Evolutionary conservation across 2,888 invertebrate genomes (phyloP), one percentile per base, ranked within the genome.

Genomic region (Drosophila recens): DNA sequence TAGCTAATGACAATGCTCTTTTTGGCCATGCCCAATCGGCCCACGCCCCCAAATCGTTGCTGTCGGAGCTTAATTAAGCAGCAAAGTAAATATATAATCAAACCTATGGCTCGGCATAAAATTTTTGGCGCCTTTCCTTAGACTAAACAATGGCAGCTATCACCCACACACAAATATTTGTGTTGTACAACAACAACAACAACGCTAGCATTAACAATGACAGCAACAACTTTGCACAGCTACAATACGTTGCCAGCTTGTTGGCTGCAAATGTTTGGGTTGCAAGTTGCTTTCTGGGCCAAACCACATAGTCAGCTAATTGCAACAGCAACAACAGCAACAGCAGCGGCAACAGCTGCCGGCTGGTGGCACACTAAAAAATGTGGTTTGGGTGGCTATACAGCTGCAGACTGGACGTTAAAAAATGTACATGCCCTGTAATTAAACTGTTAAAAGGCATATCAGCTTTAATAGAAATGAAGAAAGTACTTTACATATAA

Each of bases 281-380:
- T 68, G 68, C 82, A 82, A 86, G 80, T 84, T 72, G 82, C 67
- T 85, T 85, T 85, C 74, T 85, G 88, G 88, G 88, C 83, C 88
- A 85, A 88, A 78, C 84, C 84, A 68, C 88, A 85, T 85, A 85
- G 83, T 40, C 88, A 74, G 62, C 89, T 85, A 85, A 85, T 84
- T 84, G 88, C 88, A 27, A 38, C n/a, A 42, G 15, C 53, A 53
- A 8, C 45, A 46, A 15, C 56, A 23, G 23, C 4, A 4, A 86
- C 88, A 27, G 30, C 80, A 74, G 75, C 70, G 46, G 3, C 45
- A 46, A 15, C 57, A 27, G 23, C 23, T 72, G 81, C 80, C 67
- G 72, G 65, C 62, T 75, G 80, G 30, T 49, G 66, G 64, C 53
- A 46, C 46, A 62, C 64, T 82, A 75, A 82, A 85, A 85, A 86